These are phyloP conservation scores for Nephrotoma appendiculata DNA, from an alignment of 2,888 invertebrate species.

Conservation along the genomic window DNA sequence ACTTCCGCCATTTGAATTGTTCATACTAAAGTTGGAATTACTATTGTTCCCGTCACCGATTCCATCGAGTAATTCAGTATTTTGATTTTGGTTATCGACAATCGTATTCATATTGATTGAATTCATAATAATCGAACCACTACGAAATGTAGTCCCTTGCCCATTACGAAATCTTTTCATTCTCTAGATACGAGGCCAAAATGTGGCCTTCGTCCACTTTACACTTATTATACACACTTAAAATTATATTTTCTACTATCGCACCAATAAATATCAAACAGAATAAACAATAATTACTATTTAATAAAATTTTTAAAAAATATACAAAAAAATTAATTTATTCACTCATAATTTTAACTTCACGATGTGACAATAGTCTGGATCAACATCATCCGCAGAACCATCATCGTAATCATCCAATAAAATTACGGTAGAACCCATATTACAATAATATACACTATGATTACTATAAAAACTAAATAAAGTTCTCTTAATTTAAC, in stretches of 20 bases:
- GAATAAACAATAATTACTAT: not conserved
- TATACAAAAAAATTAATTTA: slow-evolving; percentile 23
- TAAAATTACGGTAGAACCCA: slow-evolving; percentile 31
- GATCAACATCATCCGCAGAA: slow-evolving; percentile 54
- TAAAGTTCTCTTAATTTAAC: not conserved
- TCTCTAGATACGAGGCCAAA: slow-evolving; percentile 1
- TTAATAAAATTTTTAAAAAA: not conserved
- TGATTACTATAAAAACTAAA: not conserved
- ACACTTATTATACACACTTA: not conserved
- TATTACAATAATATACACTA: slow-evolving; percentile 5
- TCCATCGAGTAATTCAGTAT: not conserved
- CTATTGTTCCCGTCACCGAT: not conserved
- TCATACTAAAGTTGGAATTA: not conserved
- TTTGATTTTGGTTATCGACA: not conserved
- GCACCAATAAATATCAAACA: not conserved
- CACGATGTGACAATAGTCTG: slow-evolving; percentile 30
- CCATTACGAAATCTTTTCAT: slow-evolving; percentile 25
- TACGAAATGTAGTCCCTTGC: not conserved
- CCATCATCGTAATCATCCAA: slow-evolving; percentile 63
- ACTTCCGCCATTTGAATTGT: slow-evolving; percentile 17
- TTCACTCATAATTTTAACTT: not conserved
- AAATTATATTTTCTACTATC: not conserved
- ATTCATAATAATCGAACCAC: not conserved
- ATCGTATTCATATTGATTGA: not conserved
- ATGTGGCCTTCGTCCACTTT: not conserved